Base-by-base conservation (phyloP, 1,140 invertebrate genomes). In the Drosophila santomea region DNA sequence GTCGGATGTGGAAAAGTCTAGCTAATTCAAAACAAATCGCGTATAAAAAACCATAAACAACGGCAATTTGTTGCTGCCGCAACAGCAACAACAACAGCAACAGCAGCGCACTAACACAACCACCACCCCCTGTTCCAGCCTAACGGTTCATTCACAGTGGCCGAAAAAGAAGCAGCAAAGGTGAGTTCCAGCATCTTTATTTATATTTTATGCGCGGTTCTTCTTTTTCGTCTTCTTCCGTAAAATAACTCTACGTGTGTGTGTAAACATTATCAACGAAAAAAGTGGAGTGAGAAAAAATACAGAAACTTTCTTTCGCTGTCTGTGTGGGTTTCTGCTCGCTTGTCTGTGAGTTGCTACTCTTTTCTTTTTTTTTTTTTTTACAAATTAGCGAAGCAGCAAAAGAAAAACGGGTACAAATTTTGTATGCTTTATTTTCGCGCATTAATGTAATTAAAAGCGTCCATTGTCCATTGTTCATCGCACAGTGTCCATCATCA, bases 401-500 rank as follows among this genome's bases (percentile, higher is more conserved):
- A 64, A 51, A 48, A 35, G 47, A 54, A 44, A 68, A 68, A 54
- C 20, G 62, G 58, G 63, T 52, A 32, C 35, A 32, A 36, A 28
- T 74, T 59, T 74, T 50, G 38, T 66, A 43, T 59, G 60, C 17
- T 28, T 51, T 75, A 41, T 60, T 71, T 68, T 59, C 54, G 48
- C 58, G 72, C 73, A 69, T 77, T 66, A 50, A 69, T 76, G 66
- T 50, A 60, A 76, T 77, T 68, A 77, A 68, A 55, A 57, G 57
- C 69, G n/a, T 60, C 32, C 32, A 20, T 17, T 74, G 51, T 41
- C 50, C 32, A 32, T 32, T 32, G n/a, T 51, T 23, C 32, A 20
- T n/a, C 66, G 52, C 43, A 41, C 36, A 48, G 58, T 41, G 58
- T 67, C 55, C 47, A 60, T 73, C 48, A 61, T 72, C 62, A 69